Conservation (phyloP, 2,888 invertebrate genomes). For the Drosophila engyochracea region DNA sequence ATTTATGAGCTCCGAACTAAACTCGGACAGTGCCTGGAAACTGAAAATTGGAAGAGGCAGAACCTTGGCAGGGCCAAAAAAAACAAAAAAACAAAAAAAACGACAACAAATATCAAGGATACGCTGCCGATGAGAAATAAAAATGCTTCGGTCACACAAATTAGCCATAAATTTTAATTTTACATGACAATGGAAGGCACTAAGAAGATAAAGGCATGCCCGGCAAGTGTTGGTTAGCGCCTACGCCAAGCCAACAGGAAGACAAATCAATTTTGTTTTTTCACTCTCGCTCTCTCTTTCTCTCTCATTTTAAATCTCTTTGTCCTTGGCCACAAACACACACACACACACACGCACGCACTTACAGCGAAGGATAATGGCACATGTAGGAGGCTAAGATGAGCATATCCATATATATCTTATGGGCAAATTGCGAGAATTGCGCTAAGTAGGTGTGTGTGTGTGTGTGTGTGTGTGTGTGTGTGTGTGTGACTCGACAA, state of each 20-base stretch:
- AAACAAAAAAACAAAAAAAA: neutral
- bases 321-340: conserved; percentile 49
- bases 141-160: conserved; percentile 65
- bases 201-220: conserved; percentile 28
- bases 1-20: conserved; percentile 51
- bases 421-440: conserved; percentile 56
- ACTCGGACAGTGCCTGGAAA: conserved; percentile 12
- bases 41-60: conserved; percentile 39
- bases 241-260: conserved; percentile 39
- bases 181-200: conserved; percentile 67
- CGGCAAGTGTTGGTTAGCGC: conserved; percentile 40
- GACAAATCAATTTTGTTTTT: conserved; percentile 71
- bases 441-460: conserved; percentile 63
- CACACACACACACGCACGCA: conserved; percentile 33
- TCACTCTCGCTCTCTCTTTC: neutral
- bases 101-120: conserved; percentile 24
- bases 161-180: conserved; percentile 81
- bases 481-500: conserved; percentile 26
- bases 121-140: neutral
- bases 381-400: conserved; percentile 26
- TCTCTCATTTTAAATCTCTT: neutral
- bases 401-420: conserved; percentile 44
- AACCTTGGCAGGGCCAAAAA: conserved; percentile 16
- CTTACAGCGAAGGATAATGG: conserved; percentile 37
- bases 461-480: conserved; percentile 30